These are phyloP conservation scores for Uromys caudimaculatus DNA, from an alignment of 2,797 vertebrate species.

Conservation along the genomic window DNA sequence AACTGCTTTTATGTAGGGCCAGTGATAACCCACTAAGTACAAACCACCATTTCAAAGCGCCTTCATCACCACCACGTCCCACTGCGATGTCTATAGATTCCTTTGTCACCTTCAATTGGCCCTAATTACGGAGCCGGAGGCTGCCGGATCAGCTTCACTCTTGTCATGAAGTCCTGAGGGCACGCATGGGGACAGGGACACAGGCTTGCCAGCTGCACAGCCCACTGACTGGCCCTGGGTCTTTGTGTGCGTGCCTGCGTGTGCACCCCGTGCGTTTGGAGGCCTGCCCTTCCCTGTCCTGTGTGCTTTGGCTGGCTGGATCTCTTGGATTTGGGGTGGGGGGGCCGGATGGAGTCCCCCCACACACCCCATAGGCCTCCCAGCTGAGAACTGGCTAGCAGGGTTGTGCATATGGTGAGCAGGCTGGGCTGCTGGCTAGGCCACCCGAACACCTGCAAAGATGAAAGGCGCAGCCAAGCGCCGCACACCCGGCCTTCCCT, in stretches of 20 bases:
- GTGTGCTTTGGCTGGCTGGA: constrained; percentile 43
- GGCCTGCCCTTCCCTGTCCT: not conserved
- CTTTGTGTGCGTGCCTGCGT: constrained; percentile 30
- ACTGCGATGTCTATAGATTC: constrained; percentile 79
- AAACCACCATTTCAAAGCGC: constrained; percentile 76
- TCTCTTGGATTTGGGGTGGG: constrained; percentile 76
- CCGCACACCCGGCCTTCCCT: constrained; percentile 63
- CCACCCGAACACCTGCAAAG: constrained; percentile 90
- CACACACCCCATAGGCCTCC: constrained; percentile 83
- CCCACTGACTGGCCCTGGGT: constrained; percentile 52
- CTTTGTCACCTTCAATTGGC: constrained; percentile 83
- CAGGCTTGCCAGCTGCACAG: constrained; percentile 79
- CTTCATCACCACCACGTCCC: constrained; percentile 73
- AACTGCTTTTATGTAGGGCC: constrained; percentile 68
- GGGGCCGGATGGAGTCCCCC: constrained; percentile 81
- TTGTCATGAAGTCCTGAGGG: constrained; percentile 81
- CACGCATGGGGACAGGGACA: constrained; percentile 63
- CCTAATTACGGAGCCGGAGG: constrained; percentile 82
- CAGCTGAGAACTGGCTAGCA: constrained; percentile 91
- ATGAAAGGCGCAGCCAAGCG: constrained; percentile 87
- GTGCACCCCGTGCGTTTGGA: not conserved
- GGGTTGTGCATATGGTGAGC: constrained; percentile 91
- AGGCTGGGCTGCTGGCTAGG: constrained; percentile 91
- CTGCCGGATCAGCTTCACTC: constrained; percentile 80
- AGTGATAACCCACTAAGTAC: constrained; percentile 76